These are phyloP conservation scores for Candidula unifasciata DNA, from an alignment of 2,888 invertebrate species.

Conservation along the genomic window DNA sequence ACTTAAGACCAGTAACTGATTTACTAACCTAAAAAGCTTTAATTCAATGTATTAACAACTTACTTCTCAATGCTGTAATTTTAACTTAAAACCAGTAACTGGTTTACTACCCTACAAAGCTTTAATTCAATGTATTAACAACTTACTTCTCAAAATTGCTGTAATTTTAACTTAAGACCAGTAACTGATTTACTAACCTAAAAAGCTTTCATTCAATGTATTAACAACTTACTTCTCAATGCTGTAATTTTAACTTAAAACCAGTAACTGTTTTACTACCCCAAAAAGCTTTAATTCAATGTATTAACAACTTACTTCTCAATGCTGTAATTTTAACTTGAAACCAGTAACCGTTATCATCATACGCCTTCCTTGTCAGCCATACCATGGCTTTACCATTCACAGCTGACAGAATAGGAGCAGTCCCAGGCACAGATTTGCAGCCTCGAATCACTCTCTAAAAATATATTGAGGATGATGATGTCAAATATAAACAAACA, in stretches of 20 bases:
- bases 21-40: no score
- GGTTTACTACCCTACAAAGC: no score
- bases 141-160: slow-evolving; percentile 34
- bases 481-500: not conserved
- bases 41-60: not conserved
- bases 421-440: not conserved
- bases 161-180: slow-evolving; percentile 19
- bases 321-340: slow-evolving; percentile 18
- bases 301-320: slow-evolving; percentile 10
- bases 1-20: no score
- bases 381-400: slow-evolving; percentile 22
- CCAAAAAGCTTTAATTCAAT: no score
- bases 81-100: slow-evolving; percentile 21
- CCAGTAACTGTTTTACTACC: not conserved
- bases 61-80: slow-evolving; percentile 31
- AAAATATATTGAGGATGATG: slow-evolving; percentile 1
- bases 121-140: no score
- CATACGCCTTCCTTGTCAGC: slow-evolving; percentile 5
- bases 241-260: slow-evolving; percentile 23
- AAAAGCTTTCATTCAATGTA: no score
- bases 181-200: not conserved
- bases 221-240: slow-evolving; percentile 7
- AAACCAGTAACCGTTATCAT: slow-evolving; percentile 8
- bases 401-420: slow-evolving; percentile 11
- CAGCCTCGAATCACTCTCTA: slow-evolving; percentile 33